A percentile compares a stretch with the other conserved stretches of the same genome.
These are phyloP conservation scores for Reticulitermes speratus DNA, from an alignment of 1,140 invertebrate species.

Conservation along the genomic window DNA sequence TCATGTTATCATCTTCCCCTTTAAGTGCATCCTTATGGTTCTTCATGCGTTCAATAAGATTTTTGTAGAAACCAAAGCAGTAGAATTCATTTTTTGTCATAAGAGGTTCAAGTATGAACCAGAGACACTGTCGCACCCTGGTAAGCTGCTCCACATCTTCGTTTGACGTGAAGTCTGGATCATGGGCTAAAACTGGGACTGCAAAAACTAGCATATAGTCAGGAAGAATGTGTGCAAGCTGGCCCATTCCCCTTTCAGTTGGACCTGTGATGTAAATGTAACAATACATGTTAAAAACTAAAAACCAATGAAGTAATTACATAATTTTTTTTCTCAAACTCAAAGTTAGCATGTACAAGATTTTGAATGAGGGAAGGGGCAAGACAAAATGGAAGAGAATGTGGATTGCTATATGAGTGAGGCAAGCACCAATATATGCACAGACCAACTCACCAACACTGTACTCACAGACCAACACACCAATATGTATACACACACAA, in stretches of 20 bases:
- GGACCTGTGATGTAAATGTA: constrained; percentile 21
- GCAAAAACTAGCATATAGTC: constrained; percentile 97
- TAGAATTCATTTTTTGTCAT: constrained; percentile 92
- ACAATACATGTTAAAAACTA: constrained; percentile 35
- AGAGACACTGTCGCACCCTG: constrained; percentile 80
- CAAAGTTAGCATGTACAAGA: too few relatives aligned
- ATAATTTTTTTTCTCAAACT: background rate
- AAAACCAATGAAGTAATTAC: background rate
- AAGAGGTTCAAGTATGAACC: constrained; percentile 91
- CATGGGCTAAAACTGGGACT: constrained; percentile 88
- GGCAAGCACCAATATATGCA: too few relatives aligned
- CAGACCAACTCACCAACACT: too few relatives aligned
- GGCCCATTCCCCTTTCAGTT: constrained; percentile 62
- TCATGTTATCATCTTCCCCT: constrained; percentile 75
- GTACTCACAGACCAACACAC: too few relatives aligned
- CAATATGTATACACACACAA: too few relatives aligned
- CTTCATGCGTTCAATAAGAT: constrained; percentile 88
- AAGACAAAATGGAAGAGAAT: too few relatives aligned
- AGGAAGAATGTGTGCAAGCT: constrained; percentile 84
- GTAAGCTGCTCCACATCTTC: constrained; percentile 73
- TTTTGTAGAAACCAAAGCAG: constrained; percentile 95
- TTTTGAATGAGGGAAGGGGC: too few relatives aligned
- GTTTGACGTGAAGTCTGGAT: constrained; percentile 76
- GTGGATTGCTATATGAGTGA: too few relatives aligned
- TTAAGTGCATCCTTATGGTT: constrained; percentile 86